Base-by-base conservation (phyloP, 1,140 invertebrate species). In the Phortica variegata region DNA sequence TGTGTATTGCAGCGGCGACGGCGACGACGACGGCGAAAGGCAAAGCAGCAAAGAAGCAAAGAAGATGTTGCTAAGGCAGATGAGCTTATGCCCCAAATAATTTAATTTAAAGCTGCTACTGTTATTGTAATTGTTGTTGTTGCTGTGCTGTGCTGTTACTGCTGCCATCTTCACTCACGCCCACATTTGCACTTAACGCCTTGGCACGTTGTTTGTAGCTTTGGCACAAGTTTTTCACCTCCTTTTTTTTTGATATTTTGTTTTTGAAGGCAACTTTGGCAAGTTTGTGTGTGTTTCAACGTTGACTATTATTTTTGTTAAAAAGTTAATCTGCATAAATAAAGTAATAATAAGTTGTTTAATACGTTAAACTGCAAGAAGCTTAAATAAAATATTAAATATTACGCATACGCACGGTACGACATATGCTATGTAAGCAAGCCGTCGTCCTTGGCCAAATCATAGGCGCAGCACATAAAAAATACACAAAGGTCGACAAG, bases 11-110 rank as follows among this genome's bases (percentile, higher is more conserved):
- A 5, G 23, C 23, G 5, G 23, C 23, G 23, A 6, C 10, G 23
- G 5, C 23, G 10, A 10, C 23, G 49, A 16, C 2, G 16, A n/a
- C 7, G 21, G 20, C 10, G 15, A 34, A 20, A 15, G 39, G 40
- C 20, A 12, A 13, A 48, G 13, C 47, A 46, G 43, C 12, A 41
- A 42, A 48, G n/a, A n/a, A n/a, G n/a, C n/a, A n/a, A n/a, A n/a
- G n/a, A n/a, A n/a, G n/a, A n/a, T n/a, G n/a, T n/a, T n/a, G n/a
- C n/a, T n/a, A n/a, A n/a, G n/a, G n/a, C n/a, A n/a, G n/a, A n/a
- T n/a, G n/a, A n/a, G 62, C 62, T 66, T 66, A 68, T 66, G 62
- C 62, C 62, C 66, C 63, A 66, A 66, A 66, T 66, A 66, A 66
- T 66, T 66, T 66, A 66, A 66, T 66, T 66, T 66, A 60, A 66